These are phyloP conservation scores for Platycercus adscitus DNA, from an alignment of 2,113 vertebrate species.

Conservation along the genomic window DNA sequence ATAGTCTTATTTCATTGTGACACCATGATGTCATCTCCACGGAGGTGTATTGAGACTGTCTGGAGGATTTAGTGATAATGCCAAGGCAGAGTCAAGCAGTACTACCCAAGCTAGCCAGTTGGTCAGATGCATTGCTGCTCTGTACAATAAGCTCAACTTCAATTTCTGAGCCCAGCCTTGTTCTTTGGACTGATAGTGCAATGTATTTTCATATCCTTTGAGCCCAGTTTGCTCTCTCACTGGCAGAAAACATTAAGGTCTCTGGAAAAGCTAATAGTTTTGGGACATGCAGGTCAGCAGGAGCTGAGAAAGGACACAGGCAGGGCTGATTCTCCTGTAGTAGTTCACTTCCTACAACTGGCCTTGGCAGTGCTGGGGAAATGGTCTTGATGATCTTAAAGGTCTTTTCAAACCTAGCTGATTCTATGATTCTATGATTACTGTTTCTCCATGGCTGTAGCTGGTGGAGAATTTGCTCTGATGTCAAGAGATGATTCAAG, in stretches of 20 bases:
- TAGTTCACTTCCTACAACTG: not conserved
- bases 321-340: not conserved
- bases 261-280: not conserved
- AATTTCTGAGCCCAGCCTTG: not conserved
- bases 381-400: not conserved
- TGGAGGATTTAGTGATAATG: slow-evolving; percentile 20
- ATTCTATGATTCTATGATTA: not conserved
- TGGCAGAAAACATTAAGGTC: not conserved
- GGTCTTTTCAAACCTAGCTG: not conserved
- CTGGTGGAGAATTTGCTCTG: not conserved
- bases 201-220: not conserved
- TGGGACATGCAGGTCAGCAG: not conserved
- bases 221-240: not conserved
- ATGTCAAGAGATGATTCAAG: not conserved
- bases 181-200: not conserved
- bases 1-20: slow-evolving; percentile 72
- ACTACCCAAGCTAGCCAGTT: not conserved
- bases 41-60: not conserved
- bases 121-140: not conserved
- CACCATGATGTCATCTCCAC: slow-evolving; percentile 45
- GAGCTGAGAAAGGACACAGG: not conserved
- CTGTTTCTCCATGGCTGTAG: not conserved
- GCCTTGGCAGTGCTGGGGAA: not conserved
- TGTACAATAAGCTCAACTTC: not conserved
- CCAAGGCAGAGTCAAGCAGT: not conserved